A percentile compares a stretch with the other conserved stretches of the same genome.
phyloP scores from a whole-genome alignment of 2,888 invertebrate genomes.

The Hirtodrosophila duncani region DNA sequence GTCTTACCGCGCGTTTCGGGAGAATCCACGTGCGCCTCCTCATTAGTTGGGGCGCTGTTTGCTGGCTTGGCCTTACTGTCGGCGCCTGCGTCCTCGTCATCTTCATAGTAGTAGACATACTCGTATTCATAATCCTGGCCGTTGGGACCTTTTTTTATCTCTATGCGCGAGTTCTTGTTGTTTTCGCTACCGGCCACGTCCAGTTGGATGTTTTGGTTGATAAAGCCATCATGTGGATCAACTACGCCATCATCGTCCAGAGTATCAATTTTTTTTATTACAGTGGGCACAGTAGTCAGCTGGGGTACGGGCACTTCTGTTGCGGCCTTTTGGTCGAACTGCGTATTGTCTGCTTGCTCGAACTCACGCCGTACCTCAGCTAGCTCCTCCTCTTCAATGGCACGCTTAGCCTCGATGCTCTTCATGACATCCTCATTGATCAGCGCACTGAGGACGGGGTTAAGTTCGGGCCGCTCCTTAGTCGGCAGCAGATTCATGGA shows the following conservation, averaged over 20 bases:
- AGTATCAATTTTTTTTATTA: constrained; percentile 43
- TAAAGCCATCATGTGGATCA: constrained; percentile 72
- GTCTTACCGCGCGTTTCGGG: constrained; percentile 79
- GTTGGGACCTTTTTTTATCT: constrained; percentile 92
- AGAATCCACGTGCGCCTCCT: constrained; percentile 44
- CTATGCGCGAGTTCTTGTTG: constrained; percentile 85
- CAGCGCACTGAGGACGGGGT: constrained; percentile 78
- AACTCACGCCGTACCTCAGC: constrained; percentile 66
- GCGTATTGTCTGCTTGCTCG: constrained; percentile 47
- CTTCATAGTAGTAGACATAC: constrained; percentile 94
- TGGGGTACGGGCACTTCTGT: constrained; percentile 52
- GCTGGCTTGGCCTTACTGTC: constrained; percentile 72
- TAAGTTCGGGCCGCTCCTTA: constrained; percentile 78
- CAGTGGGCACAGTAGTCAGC: constrained; percentile 67
- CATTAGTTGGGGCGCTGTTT: constrained; percentile 59
- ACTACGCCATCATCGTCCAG: constrained; percentile 60
- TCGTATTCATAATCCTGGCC: constrained; percentile 95
- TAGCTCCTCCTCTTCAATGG: constrained; percentile 74
- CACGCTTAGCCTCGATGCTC: constrained; percentile 79
- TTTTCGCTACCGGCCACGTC: constrained; percentile 84
- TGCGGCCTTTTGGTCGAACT: constrained; percentile 23
- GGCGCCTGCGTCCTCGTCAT: constrained; percentile 82
- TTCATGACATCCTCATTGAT: constrained; percentile 80
- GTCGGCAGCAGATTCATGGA: constrained; percentile 76
- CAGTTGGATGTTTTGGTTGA: constrained; percentile 80